Evolutionary conservation across 2,113 vertebrate genomes (phyloP).

Genomic region (Atrichornis clamosus): DNA sequence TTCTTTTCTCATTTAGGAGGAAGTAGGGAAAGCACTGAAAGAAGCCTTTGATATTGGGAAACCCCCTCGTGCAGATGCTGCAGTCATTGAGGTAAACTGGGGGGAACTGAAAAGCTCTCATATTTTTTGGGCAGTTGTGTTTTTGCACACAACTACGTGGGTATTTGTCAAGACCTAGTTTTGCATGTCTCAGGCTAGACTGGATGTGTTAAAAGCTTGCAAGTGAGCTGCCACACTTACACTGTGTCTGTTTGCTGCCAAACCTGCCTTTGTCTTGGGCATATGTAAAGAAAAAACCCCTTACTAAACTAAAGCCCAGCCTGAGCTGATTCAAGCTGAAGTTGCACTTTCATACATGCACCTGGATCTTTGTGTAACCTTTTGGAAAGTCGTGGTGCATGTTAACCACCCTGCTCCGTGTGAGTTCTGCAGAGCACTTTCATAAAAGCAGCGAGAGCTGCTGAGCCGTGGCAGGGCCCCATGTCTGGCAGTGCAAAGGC

Average conservation of each 20-base stretch:
- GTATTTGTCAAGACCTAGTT: background rate
- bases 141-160: background rate
- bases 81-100: constrained; percentile 31
- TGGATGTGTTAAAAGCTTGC: background rate
- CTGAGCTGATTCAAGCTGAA: background rate
- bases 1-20: constrained; percentile 13
- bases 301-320: background rate
- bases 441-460: background rate
- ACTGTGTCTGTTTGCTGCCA: background rate
- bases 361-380: background rate
- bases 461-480: background rate
- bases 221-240: background rate
- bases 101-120: background rate
- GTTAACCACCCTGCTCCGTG: background rate
- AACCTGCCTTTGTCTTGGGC: background rate
- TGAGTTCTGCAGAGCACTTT: background rate
- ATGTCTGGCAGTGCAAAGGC: background rate
- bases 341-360: background rate
- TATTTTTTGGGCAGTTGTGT: background rate
- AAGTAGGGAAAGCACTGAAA: constrained; percentile 25
- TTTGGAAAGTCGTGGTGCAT: background rate
- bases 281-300: background rate
- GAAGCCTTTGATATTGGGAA: constrained; percentile 26
- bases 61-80: background rate
- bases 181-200: background rate